These are phyloP conservation scores for Drosophila mimetica DNA, from an alignment of 2,888 invertebrate species.

Conservation along the genomic window DNA sequence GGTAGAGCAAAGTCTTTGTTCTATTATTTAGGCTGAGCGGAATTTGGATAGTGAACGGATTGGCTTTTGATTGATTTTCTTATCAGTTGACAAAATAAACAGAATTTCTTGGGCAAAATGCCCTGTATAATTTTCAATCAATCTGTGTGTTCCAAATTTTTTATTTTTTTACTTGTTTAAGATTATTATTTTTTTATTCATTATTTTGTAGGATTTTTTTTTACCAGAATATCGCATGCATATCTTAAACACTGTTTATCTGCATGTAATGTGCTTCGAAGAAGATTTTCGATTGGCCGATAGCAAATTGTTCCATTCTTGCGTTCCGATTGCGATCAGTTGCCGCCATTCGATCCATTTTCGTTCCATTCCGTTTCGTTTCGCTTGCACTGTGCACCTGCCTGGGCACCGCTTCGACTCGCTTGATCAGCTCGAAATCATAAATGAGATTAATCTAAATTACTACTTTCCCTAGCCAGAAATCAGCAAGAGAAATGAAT, in stretches of 20 bases:
- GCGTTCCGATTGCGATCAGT: constrained; percentile 22
- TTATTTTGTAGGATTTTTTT: neutral
- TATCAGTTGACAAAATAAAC: neutral
- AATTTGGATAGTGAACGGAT: neutral
- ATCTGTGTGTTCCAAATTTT: neutral
- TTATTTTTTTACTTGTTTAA: no score
- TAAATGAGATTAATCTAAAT: constrained; percentile 38
- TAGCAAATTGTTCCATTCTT: constrained; percentile 25
- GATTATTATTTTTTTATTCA: neutral
- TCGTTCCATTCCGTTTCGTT: constrained; percentile 34
- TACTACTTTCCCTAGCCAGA: constrained; percentile 31
- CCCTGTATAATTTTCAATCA: neutral
- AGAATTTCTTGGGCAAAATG: neutral
- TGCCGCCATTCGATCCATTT: constrained; percentile 20
- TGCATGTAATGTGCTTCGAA: constrained; percentile 15
- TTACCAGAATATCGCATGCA: constrained; percentile 10
- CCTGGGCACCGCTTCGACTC: constrained; percentile 27
- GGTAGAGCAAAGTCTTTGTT: constrained; percentile 23
- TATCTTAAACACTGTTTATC: neutral
- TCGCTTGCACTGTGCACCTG: constrained; percentile 35
- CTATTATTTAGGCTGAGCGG: constrained; percentile 1
- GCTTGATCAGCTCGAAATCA: constrained; percentile 17
- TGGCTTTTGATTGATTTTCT: neutral
- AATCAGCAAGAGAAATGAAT: constrained; percentile 29
- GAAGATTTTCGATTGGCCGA: constrained; percentile 6